Percentiles rank a stretch among this genome's conserved stretches.
Conservation (phyloP, 2,113 vertebrate species). For the Fukomys damarensis region DNA sequence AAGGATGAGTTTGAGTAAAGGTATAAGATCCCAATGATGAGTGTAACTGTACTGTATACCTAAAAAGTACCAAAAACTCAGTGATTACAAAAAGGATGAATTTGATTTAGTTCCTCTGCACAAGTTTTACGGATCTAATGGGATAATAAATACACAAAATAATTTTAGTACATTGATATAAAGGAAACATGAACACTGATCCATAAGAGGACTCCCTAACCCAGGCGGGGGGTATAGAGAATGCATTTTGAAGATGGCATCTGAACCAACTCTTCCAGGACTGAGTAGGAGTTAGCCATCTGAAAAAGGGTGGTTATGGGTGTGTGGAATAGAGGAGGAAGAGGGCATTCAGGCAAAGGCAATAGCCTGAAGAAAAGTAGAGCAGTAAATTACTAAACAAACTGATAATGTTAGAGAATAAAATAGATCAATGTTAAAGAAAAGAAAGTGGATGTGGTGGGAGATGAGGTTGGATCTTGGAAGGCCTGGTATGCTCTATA, state of each 20-base stretch:
- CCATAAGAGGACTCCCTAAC: neutral
- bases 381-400: neutral
- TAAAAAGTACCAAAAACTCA: too few species aligned
- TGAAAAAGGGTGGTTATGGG: conserved; percentile 1
- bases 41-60: too few species aligned
- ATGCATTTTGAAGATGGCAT: conserved; percentile 40
- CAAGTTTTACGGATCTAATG: neutral
- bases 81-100: too few species aligned
- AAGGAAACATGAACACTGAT: neutral
- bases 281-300: conserved; percentile 45
- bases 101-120: neutral
- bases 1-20: conserved; percentile 42
- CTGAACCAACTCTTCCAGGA: conserved; percentile 21
- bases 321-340: neutral
- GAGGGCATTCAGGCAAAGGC: neutral
- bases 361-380: neutral
- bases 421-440: neutral
- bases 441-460: neutral
- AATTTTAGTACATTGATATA: neutral
- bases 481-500: neutral
- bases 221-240: conserved; percentile 2
- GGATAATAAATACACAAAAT: conserved; percentile 7
- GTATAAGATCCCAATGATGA: too few species aligned
- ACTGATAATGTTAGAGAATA: neutral
- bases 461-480: neutral